Evolutionary conservation across 2,113 vertebrate species (phyloP).

Genomic region (Cryptotis parvus): DNA sequence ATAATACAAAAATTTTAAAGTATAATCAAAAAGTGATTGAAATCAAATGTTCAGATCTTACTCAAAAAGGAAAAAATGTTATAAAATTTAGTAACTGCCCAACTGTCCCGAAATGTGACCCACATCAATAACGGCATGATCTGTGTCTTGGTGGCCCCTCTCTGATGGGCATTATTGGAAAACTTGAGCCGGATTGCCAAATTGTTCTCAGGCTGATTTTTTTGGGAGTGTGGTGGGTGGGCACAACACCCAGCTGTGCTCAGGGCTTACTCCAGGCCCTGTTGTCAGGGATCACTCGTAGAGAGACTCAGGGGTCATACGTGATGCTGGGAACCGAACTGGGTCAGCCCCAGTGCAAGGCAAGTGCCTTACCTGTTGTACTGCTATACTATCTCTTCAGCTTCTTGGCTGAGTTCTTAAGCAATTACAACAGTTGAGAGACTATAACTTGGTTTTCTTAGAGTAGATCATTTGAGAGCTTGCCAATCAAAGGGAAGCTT

Average conservation of each 20-base stretch:
- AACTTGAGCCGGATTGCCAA: background rate
- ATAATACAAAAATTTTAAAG: too few relatives aligned
- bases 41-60: background rate
- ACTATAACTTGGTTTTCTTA: background rate
- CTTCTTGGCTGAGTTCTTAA: slow-evolving; percentile 4
- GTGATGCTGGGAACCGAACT: background rate
- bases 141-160: background rate
- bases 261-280: too few relatives aligned
- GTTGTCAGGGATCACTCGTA: too few relatives aligned
- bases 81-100: background rate
- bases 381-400: background rate
- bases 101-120: background rate
- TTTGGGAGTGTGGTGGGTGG: too few relatives aligned
- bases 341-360: background rate
- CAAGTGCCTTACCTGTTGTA: background rate
- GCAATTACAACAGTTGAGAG: background rate
- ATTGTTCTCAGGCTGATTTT: background rate
- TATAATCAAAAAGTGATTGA: too few relatives aligned
- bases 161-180: background rate
- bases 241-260: too few relatives aligned
- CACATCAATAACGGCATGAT: background rate
- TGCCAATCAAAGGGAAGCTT: background rate
- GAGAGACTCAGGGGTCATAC: background rate
- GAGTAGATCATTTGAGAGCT: background rate
- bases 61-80: slow-evolving; percentile 6